Evolutionary conservation across 2,888 invertebrate genomes (phyloP).

Genomic region (Tiphia femorata): DNA sequence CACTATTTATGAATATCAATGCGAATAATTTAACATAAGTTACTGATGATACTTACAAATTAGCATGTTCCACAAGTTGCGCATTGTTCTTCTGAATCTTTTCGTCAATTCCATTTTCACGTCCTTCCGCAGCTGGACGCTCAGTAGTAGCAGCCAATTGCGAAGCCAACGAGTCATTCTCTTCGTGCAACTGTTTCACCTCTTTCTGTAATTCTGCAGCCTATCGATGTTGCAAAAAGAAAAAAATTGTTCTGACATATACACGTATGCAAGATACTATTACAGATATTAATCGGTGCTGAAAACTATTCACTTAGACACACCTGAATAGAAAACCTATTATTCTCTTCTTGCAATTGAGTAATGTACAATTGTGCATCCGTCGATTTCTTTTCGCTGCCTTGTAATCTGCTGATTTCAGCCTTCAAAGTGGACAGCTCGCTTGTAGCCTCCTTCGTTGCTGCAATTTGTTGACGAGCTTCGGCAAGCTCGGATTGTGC

Average conservation of each 20-base stretch:
- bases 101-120: slow-evolving; percentile 65
- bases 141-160: slow-evolving; percentile 67
- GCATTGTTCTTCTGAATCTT: slow-evolving; percentile 53
- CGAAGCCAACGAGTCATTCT: slow-evolving; percentile 65
- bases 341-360: slow-evolving; percentile 71
- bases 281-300: background rate
- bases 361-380: slow-evolving; percentile 60
- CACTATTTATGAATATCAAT: too few relatives aligned
- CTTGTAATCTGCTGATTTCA: slow-evolving; percentile 47
- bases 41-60: slow-evolving; percentile 47
- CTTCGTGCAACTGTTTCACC: slow-evolving; percentile 61
- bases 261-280: background rate
- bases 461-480: slow-evolving; percentile 33
- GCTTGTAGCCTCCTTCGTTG: slow-evolving; percentile 24
- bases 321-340: slow-evolving; percentile 70
- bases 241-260: background rate
- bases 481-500: slow-evolving; percentile 47
- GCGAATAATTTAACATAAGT: too few relatives aligned
- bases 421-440: slow-evolving; percentile 38
- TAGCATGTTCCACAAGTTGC: slow-evolving; percentile 50
- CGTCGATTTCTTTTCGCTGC: slow-evolving; percentile 36
- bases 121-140: slow-evolving; percentile 65
- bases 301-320: too few relatives aligned
- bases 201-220: slow-evolving; percentile 55
- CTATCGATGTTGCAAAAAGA: slow-evolving; percentile 43